A percentile compares a stretch with the other conserved stretches of the same genome.
These are phyloP conservation scores for Meda fulgida DNA, from an alignment of 2,797 vertebrate genomes.

Conservation along the genomic window DNA sequence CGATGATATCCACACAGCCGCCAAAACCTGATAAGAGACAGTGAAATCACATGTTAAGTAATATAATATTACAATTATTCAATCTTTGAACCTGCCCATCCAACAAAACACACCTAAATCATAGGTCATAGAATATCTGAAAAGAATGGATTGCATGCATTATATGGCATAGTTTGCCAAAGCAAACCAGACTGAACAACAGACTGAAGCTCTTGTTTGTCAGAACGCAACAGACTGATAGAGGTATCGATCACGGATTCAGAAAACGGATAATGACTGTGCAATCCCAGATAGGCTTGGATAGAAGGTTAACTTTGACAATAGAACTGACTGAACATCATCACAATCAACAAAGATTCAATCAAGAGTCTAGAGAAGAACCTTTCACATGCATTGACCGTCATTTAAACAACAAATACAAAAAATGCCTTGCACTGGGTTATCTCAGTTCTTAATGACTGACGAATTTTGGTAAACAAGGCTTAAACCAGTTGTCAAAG, in stretches of 20 bases:
- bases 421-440: neutral
- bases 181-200: neutral
- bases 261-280: neutral
- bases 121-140: neutral
- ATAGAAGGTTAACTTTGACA: neutral
- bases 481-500: neutral
- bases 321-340: neutral
- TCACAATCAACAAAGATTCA: neutral
- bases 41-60: neutral
- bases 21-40: slow-evolving; percentile 78
- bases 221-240: neutral
- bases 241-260: neutral
- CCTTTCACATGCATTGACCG: neutral
- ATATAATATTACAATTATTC: slow-evolving; percentile 16
- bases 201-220: neutral
- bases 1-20: slow-evolving; percentile 84
- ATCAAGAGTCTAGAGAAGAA: neutral
- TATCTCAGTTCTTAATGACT: neutral
- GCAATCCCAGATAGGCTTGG: neutral
- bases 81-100: slow-evolving; percentile 37
- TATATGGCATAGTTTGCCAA: neutral
- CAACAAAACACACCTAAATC: slow-evolving; percentile 22
- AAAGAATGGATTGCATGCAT: neutral
- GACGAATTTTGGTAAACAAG: neutral
- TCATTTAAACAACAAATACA: neutral